A percentile compares a stretch with the other conserved stretches of the same genome.
Conservation (phyloP, 2,113 vertebrate species). For the Myrmecophaga tridactyla region DNA sequence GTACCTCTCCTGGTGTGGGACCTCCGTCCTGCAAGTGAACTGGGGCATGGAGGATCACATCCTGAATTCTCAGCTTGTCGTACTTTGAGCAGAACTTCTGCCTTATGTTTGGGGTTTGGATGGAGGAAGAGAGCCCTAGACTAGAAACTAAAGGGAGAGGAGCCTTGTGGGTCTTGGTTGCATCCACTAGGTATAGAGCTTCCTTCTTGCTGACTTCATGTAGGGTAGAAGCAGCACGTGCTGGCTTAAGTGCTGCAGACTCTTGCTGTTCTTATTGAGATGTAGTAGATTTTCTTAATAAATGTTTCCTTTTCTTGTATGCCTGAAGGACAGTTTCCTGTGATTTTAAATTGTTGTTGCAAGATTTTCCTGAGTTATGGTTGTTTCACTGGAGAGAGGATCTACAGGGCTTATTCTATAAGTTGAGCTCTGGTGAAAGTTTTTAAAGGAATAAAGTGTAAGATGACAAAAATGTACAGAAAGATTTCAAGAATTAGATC, state of each 20-base stretch:
- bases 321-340: background rate
- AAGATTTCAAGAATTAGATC: background rate
- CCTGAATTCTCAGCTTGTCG: background rate
- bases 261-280: background rate
- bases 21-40: background rate
- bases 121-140: background rate
- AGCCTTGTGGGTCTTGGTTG: background rate
- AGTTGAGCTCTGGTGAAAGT: background rate
- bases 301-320: background rate
- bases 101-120: background rate
- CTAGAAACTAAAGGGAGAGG: background rate
- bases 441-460: background rate
- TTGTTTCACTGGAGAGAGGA: background rate
- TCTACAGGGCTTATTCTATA: background rate
- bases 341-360: background rate
- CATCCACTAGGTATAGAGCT: background rate
- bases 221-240: rapidly evolving
- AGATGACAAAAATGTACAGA: background rate
- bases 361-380: background rate
- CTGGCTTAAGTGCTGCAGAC: background rate
- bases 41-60: background rate
- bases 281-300: background rate
- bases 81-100: too few species aligned
- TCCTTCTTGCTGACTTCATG: background rate
- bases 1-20: background rate